Evolutionary conservation across 2,888 invertebrate genomes (phyloP).

Genomic region (Caenorhabditis uteleia): DNA sequence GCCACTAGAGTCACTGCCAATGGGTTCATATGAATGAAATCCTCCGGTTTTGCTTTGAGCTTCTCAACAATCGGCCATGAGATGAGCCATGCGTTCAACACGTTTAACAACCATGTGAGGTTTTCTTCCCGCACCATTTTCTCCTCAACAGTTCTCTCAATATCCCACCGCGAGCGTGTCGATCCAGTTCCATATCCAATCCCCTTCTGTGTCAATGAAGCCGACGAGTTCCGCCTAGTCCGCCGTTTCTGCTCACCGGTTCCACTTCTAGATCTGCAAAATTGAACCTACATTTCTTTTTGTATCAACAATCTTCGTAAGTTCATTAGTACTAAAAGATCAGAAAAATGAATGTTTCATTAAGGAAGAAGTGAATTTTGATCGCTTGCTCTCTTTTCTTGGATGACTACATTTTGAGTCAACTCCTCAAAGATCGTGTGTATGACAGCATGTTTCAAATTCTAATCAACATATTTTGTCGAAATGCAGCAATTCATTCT

Average conservation of each 20-base stretch:
- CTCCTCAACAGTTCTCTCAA: constrained; percentile 65
- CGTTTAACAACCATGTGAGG: constrained; percentile 66
- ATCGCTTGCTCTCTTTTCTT: too few relatives aligned
- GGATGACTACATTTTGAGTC: too few relatives aligned
- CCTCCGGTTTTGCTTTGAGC: constrained; percentile 11
- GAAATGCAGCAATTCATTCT: too few relatives aligned
- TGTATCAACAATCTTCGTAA: too few relatives aligned
- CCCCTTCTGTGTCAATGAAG: constrained; percentile 44
- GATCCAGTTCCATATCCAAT: constrained; percentile 68
- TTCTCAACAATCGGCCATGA: constrained; percentile 33
- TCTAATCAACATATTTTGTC: too few relatives aligned
- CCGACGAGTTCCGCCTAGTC: constrained; percentile 41
- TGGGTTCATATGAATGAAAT: constrained; percentile 39
- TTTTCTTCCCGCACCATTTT: constrained; percentile 65
- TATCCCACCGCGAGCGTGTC: constrained; percentile 66
- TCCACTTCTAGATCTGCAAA: constrained; percentile 24
- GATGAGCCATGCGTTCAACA: constrained; percentile 60
- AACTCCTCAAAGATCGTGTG: too few relatives aligned
- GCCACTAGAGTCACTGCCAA: constrained; percentile 31
- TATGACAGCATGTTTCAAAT: too few relatives aligned
- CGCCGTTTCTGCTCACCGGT: constrained; percentile 42
- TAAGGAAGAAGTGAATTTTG: too few relatives aligned
- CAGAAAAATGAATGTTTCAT: too few relatives aligned
- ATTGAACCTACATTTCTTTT: too few relatives aligned
- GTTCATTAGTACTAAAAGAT: too few relatives aligned